Base-by-base conservation (phyloP, 2,797 vertebrate genomes). In the Antrozous pallidus region DNA sequence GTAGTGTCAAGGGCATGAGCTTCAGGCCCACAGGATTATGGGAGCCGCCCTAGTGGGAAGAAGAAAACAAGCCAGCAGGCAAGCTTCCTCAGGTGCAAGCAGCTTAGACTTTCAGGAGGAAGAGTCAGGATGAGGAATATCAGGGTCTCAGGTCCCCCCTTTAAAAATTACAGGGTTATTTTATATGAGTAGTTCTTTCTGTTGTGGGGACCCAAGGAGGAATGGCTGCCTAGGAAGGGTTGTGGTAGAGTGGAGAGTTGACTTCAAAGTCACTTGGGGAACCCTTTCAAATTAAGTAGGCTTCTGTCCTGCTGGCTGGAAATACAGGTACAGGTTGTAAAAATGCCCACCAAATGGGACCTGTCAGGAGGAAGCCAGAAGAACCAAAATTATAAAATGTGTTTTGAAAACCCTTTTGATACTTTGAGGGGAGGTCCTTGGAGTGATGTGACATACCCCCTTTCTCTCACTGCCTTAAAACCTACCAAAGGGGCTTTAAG, bases 381-480 rank as follows among this genome's bases (percentile, higher is more conserved):
- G 28, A n/a, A 54, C 4, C 8, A 8, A 58, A 45, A 8, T 2
- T 74, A 8, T 63, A 7, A 26, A 42, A 40, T 22, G 65, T n/a
- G 8, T 58, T 31, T 8, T 31, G 33, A 80, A 17, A 82, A 28
- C 8, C 17, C 33, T 69, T 67, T 28, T 51, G 65, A 45, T 14
- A 17, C 36, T 73, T 70, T 5, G 20, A 18, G 40, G 33, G 20
- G 28, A 49, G 8, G 28, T 61, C 56, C 33, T 4, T 33, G 40
- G 24, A 54, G 38, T 6, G 0, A 2, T n/a, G 1, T 42, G 38
- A 8, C 65, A 26, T 65, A 2, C 3, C 14, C 16, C 5, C 2
- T 42, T 49, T 26, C 14, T 70, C 69, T 69, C 70, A 38, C 10
- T 13, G 14, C 33, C 33, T 26, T 86, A 36, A 58, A 38, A 58